Evolutionary conservation across 1,140 invertebrate genomes (phyloP).

Genomic region (Aleiodes sp.): DNA sequence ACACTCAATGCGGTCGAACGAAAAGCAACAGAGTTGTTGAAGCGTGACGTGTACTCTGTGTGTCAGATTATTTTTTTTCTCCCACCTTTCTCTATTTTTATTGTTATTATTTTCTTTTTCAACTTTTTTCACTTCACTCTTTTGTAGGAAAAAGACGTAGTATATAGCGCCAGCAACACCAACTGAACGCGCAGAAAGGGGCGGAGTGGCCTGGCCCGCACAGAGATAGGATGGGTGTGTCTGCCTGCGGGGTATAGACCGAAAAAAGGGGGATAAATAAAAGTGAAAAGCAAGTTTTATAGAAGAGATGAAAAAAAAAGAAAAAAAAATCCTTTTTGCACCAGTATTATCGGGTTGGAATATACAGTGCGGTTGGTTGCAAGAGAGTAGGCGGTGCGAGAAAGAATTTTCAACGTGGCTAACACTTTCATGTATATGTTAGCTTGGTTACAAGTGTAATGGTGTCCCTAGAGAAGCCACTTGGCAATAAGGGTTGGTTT

Average conservation of each 20-base stretch:
- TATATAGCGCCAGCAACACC: background rate
- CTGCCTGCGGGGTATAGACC: background rate
- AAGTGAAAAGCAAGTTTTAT: background rate
- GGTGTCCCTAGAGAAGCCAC: conserved; percentile 14
- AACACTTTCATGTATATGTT: background rate
- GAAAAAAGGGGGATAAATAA: background rate
- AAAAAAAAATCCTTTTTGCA: background rate
- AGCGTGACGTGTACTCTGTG: conserved; percentile 56
- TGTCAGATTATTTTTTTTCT: conserved; percentile 29
- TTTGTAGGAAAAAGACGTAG: background rate
- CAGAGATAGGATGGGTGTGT: conserved; percentile 17
- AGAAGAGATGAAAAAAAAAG: conserved; percentile 9
- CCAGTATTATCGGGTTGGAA: background rate
- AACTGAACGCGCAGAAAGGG: conserved; percentile 13
- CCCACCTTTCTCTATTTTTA: background rate
- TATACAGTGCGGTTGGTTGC: background rate
- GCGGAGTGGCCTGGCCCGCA: conserved; percentile 11
- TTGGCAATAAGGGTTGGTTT: conserved; percentile 13
- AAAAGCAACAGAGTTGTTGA: conserved; percentile 45
- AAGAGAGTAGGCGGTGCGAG: background rate
- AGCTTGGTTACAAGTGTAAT: background rate
- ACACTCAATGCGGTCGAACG: conserved; percentile 25
- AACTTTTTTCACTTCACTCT: background rate
- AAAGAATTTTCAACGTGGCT: conserved; percentile 12
- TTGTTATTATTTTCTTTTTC: too few species aligned